Percentiles rank a stretch among this genome's conserved stretches.
Evolutionary conservation across 2,797 vertebrate species (phyloP).

Genomic region (Eulemur albifrons): DNA sequence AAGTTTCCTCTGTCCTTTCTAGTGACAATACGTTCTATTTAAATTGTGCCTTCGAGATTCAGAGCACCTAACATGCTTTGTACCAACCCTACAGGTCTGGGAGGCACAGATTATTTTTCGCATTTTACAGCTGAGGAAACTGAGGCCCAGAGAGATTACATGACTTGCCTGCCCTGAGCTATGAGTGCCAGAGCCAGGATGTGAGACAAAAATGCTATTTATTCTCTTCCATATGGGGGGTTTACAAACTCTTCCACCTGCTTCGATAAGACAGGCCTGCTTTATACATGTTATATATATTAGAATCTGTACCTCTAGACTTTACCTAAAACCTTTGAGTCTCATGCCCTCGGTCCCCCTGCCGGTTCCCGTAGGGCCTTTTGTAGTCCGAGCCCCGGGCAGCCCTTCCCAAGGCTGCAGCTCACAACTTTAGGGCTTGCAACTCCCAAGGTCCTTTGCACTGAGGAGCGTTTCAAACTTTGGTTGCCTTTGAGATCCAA

Average conservation of each 20-base stretch:
- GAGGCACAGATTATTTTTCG: background rate
- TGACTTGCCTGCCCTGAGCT: background rate
- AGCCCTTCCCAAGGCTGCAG: background rate
- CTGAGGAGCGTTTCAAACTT: background rate
- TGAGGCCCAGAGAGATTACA: background rate
- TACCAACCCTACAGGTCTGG: rapidly evolving
- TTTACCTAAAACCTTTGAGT: background rate
- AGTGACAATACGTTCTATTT: background rate
- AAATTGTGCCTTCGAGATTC: background rate
- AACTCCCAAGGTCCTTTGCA: background rate
- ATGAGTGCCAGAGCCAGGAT: background rate
- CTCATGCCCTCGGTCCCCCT: background rate
- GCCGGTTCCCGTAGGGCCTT: too few relatives aligned
- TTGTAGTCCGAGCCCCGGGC: background rate
- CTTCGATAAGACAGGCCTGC: background rate
- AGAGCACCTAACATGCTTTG: rapidly evolving
- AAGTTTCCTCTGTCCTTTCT: background rate
- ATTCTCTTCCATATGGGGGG: rapidly evolving
- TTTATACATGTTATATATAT: rapidly evolving
- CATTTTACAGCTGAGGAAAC: background rate
- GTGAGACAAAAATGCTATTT: background rate
- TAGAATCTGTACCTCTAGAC: background rate
- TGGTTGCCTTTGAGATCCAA: background rate
- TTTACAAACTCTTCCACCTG: too few relatives aligned
- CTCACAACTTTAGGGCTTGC: background rate